Evolutionary conservation across 1,140 invertebrate species (phyloP), one percentile per base, ranked within the genome.

Genomic region (Sinella curviseta): DNA sequence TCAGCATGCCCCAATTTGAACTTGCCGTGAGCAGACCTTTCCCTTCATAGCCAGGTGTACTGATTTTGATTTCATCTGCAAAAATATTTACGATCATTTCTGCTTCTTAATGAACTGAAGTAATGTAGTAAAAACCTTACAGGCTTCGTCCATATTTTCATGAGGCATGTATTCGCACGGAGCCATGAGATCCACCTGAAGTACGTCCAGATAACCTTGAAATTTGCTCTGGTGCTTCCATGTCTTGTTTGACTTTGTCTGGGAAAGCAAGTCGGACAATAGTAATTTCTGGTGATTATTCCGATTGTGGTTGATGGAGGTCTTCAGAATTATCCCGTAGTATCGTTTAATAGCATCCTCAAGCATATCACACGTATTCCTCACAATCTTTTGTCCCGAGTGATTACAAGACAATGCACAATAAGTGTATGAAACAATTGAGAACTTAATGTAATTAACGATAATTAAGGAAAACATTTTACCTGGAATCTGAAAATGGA

Each of bases 61-160:
- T 87, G 12, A 89, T 85, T 83, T 86, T 86, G 60, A 89, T 83
- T 77, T 88, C 86, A 86, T 89, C 88, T 89, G 82, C 34, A 85
- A 82, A 79, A 39, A 12, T 48, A 48, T 26, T 33, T 76, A 84
- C 85, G 76, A 88, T 87, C 36, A 86, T 87, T 80, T 88, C 86
- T 14, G 87, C 20, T 12, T 48, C 8, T 78, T 14, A 26, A 28
- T 67, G 20, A 54, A 34, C 8, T 31, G 4, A 30, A 3, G 26
- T 54, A 24, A 76, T 76, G 87, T 87, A 48, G 8, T 48, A 12
- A 48, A 48, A 20, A 48, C 39, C 89, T 90, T 87, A 93, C 92
- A 94, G 81, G 89, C 88, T 87, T 95, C 93, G 84, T 92, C 89
- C 90, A 93, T 93, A 12, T 88, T 79, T n/a, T 90, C 85, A 80